Evolutionary conservation across 2,888 invertebrate genomes (phyloP), one percentile per base, ranked within the genome.

Genomic region (Drosophila kokeensis): DNA sequence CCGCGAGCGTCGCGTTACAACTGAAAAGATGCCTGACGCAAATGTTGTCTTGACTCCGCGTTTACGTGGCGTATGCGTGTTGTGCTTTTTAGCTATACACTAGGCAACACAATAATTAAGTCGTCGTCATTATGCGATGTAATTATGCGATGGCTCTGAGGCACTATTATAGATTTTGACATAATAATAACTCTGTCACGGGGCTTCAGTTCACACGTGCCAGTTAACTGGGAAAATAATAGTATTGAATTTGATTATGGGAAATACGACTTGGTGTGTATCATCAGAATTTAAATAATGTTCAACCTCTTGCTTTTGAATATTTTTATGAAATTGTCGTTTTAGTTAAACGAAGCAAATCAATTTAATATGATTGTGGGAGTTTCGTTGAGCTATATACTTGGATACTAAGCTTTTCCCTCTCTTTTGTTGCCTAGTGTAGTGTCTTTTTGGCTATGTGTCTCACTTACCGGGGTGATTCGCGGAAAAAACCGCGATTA

Each of bases 401-500:
- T 6, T 49, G 27, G 7, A 2, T 2, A 15, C 24, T 2, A 15
- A 24, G 4, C 21, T 32, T 21, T 21, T 34, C 5, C 24, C 21
- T 15, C 4, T 32, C 15, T 58, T 29, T 24, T 76, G 70, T 64
- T 57, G 73, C 24, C 7, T 27, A 69, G 79, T 67, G 64, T 66
- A 45, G 42, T 54, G 29, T 15, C n/a, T 5, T 59, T 54, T 49
- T 27, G 34, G 38, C 21, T 45, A 10, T 50, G 1, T 50, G 30
- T 67, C 24, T 76, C 68, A 86, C 83, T 84, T 67, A 84, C 83
- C 87, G 68, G 34, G 88, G 87, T 70, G 87, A 95, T 93, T 96
- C 96, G 93, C 95, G 95, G 92, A 96, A 95, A 92, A 95, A 95
- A 93, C 95, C 95, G 87, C 96, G 95, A 93, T 96, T 96, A 89